Percentiles rank a stretch among this genome's conserved stretches.
These are phyloP conservation scores for Phoebastria nigripes DNA, from an alignment of 2,797 vertebrate species.

Conservation along the genomic window DNA sequence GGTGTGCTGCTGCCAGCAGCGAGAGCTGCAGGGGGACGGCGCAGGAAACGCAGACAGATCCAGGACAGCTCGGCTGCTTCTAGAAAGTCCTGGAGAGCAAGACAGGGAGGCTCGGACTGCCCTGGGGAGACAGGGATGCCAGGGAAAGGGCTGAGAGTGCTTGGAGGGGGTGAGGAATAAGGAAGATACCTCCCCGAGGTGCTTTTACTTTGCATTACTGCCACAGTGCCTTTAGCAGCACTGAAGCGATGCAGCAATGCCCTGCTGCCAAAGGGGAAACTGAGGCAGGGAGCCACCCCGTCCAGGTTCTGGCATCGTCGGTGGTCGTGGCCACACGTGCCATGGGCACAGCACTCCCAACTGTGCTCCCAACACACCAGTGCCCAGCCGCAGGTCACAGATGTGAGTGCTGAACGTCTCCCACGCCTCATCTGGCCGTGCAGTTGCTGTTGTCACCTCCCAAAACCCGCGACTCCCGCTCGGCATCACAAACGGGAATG, in stretches of 20 bases:
- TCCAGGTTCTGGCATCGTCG: rapidly evolving
- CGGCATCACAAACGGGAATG: background rate
- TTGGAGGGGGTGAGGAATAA: background rate
- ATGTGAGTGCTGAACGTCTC: background rate
- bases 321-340: background rate
- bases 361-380: background rate
- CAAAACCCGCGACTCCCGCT: rapidly evolving
- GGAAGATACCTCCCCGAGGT: background rate
- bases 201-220: background rate
- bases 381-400: background rate
- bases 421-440: rapidly evolving
- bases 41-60: background rate
- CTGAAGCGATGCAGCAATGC: background rate
- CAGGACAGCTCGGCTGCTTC: background rate
- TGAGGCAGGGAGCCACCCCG: background rate
- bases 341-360: background rate
- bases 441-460: background rate
- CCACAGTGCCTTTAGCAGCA: background rate
- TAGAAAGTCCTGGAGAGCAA: background rate
- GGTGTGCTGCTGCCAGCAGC: background rate
- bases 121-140: background rate
- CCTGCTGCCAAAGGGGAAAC: background rate
- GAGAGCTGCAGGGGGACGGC: background rate
- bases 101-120: rapidly evolving
- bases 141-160: background rate